Evolutionary conservation across 2,888 invertebrate genomes (phyloP).

Genomic region (Stenodema calcarata): DNA sequence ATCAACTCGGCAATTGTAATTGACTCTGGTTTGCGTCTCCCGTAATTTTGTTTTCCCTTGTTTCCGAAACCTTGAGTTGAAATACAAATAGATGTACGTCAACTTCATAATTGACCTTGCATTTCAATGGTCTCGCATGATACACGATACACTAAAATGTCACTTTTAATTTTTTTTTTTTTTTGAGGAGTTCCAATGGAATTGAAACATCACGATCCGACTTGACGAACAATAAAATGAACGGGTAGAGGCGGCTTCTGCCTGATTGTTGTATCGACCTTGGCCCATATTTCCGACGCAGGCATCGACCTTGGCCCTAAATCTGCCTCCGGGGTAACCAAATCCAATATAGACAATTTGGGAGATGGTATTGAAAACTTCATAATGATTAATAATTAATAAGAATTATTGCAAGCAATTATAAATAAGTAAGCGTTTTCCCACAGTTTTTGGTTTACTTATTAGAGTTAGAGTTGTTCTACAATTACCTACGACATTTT

Average conservation of each 20-base stretch:
- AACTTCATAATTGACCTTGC: background rate
- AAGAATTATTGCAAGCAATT: too few species aligned
- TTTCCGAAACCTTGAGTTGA: too few species aligned
- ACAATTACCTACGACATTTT: too few species aligned
- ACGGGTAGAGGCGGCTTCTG: background rate
- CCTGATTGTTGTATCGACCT: background rate
- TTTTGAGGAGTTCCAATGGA: background rate
- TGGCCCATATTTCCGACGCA: background rate
- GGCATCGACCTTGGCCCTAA: background rate
- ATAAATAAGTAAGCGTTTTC: too few species aligned
- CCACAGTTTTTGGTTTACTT: too few species aligned
- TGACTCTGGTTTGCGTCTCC: too few species aligned
- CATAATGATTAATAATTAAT: too few species aligned
- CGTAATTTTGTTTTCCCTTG: too few species aligned
- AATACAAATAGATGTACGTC: too few species aligned
- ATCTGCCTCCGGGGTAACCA: background rate
- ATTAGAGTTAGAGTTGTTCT: too few species aligned
- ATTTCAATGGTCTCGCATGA: background rate
- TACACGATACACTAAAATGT: background rate
- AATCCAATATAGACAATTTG: background rate
- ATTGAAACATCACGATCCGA: background rate
- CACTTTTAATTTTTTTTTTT: background rate
- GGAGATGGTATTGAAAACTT: background rate
- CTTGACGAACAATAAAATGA: background rate
- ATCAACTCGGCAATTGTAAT: too few species aligned